These are phyloP conservation scores for Myiagra hebetior DNA, from an alignment of 2,113 vertebrate genomes.

Conservation along the genomic window DNA sequence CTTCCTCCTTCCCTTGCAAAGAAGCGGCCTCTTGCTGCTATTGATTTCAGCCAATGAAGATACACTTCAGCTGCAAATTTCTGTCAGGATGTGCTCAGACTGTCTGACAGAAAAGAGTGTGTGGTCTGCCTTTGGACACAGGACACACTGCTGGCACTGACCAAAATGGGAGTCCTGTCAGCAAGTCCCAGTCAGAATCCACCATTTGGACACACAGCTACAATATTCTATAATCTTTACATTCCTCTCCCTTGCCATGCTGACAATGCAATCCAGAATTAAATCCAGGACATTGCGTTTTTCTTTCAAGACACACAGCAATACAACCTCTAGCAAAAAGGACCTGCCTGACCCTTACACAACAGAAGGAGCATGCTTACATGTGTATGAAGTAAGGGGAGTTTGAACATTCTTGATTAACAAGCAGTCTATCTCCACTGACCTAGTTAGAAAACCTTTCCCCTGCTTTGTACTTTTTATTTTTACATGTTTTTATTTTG, in stretches of 20 bases:
- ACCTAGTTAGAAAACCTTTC: not conserved
- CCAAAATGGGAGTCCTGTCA: not conserved
- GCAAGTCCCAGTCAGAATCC: not conserved
- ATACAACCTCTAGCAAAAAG: not conserved
- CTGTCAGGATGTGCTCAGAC: not conserved
- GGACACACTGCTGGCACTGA: not conserved
- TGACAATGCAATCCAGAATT: not conserved
- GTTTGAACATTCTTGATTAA: not conserved
- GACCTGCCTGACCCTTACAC: not conserved
- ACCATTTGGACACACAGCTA: not conserved
- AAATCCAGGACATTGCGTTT: not conserved
- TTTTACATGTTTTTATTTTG: not conserved
- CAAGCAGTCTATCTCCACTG: not conserved
- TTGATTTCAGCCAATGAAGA: not conserved
- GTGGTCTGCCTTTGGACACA: not conserved
- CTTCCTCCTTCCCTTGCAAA: not conserved
- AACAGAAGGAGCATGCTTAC: fast-evolving
- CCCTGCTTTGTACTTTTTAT: not conserved
- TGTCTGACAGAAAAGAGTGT: not conserved
- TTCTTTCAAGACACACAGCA: not conserved
- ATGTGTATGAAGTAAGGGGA: not conserved
- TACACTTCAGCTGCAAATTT: not conserved
- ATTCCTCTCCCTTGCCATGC: not conserved
- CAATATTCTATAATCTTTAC: not conserved
- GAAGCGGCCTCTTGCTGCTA: not conserved